Evolutionary conservation across 2,797 vertebrate species (phyloP).

Genomic region (Sandelia bainsii): DNA sequence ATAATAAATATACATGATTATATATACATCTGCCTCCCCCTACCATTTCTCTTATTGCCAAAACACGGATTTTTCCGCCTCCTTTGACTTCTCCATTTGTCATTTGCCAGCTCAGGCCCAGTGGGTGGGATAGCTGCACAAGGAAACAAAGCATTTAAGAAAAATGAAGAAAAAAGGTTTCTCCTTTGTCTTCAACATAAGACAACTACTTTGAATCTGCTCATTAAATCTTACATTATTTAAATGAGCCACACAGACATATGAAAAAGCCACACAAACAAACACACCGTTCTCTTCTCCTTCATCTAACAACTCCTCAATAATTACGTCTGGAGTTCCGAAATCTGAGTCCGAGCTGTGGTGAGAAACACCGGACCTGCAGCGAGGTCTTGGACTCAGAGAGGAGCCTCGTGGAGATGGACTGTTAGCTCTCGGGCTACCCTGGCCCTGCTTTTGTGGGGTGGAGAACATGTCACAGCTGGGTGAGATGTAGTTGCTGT

Average conservation of each 20-base stretch:
- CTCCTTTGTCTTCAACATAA: background rate
- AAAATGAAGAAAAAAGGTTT: background rate
- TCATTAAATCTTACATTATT: background rate
- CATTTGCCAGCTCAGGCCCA: slow-evolving; percentile 56
- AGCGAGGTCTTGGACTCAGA: background rate
- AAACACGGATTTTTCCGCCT: slow-evolving; percentile 8
- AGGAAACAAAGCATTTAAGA: background rate
- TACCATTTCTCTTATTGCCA: slow-evolving; percentile 54
- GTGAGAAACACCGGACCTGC: background rate
- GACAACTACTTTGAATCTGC: too few species aligned
- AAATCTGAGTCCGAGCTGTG: slow-evolving; percentile 4
- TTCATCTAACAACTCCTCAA: slow-evolving; percentile 58
- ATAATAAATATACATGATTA: background rate
- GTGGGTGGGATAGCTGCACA: slow-evolving; percentile 49
- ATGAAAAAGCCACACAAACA: background rate
- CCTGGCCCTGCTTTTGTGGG: background rate
- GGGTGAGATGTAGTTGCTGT: background rate
- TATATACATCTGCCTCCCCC: background rate
- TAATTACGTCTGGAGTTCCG: slow-evolving; percentile 43
- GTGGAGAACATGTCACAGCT: background rate
- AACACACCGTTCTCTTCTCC: slow-evolving; percentile 44
- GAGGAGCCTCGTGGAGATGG: background rate
- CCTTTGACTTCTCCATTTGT: slow-evolving; percentile 27
- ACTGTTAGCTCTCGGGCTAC: background rate
- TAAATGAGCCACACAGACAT: background rate